Evolutionary conservation across 2,113 vertebrate genomes (phyloP), one percentile per base, ranked within the genome.

Genomic region (Tonatia bakeri): DNA sequence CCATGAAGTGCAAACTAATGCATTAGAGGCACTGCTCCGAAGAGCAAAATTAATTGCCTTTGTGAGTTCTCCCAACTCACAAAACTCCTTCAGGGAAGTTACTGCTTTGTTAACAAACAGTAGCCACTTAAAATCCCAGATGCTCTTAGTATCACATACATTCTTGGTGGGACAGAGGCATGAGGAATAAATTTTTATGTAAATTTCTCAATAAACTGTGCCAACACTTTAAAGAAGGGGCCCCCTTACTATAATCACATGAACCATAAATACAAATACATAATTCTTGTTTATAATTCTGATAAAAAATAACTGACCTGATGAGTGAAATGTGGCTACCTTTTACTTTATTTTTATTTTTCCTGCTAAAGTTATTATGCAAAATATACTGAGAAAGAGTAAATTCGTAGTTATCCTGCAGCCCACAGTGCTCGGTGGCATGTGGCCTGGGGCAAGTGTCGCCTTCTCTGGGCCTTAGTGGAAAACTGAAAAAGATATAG

Each of bases 41-140:
- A 97, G 95, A 97, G 80, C 97, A 96, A 94, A 96, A 97, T 92
- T 97, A 98, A 98, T 97, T 98, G 97, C 97, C 96, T 97, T 87
- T 94, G 79, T 94, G 95, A 92, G 94, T 95, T 97, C 94, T 94
- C 90, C 65, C 85, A 88, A 90, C 79, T 97, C 64, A 11, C 83
- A 50, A 73, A 90, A 96, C 88, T 97, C 90, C 93, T 97, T 95
- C 77, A 73, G 83, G 90, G 86, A 97, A 96, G 96, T 94, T 90
- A 83, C 67, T 76, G 87, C 90, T 97, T 97, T 97, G 96, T 94
- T 95, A 97, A 96, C 96, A 97, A 98, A 97, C 75, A 94, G 93
- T 38, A 91, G 87, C 76, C 94, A 96, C 93, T 96, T 97, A 95
- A 95, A 94, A 97, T 87, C 93, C 89, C 93, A 90, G 70, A 96